Evolutionary conservation across 2,113 vertebrate species (phyloP), one percentile per base, ranked within the genome.

Genomic region (Sardina pilchardus): DNA sequence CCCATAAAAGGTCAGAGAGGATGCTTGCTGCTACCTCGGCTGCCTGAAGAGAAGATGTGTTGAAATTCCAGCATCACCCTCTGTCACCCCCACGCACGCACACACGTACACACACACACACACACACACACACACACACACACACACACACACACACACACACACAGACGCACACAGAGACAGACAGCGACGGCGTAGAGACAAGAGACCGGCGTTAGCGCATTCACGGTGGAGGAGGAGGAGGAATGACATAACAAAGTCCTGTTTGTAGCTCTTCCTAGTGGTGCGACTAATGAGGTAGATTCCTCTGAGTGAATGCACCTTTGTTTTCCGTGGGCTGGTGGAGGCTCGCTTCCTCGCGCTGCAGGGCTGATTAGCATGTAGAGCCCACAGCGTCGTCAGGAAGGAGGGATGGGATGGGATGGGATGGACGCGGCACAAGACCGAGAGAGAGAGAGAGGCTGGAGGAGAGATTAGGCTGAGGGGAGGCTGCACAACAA

Each of bases 1-100:
- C 81, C 90, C 91, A 87, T 91, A 91, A 91, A 91, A 92, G 91
- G 92, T 83, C 83, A 90, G 88, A 90, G 88, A 87, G 85, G 91
- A 89, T 85, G 63, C 85, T 56, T 86, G 84, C 90, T 80, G 86
- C 87, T 21, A 56, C 81, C 88, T 42, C 81, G 45, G 82, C 59
- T 75, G 67, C 83, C 53, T 43, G 81, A 87, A 83, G 19, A 78
- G n/a, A 71, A 71, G 16, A 78, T 78, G 71, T 78, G 30, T 78
- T 78, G 30, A 16, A 78, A 34, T 78, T 36, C 71, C 71, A 78
- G 30, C 12, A 12, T 78, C 71, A 78, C 71, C 14, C 71, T 34
- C 81, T n/a, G n/a, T n/a, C n/a, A n/a, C n/a, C n/a, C n/a, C n/a
- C n/a, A n/a, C n/a, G n/a, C n/a, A n/a, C n/a, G n/a, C 26, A 16